A percentile compares a stretch with the other conserved stretches of the same genome.
Evolutionary conservation across 2,113 vertebrate species (phyloP).

Genomic region (Phaetusa simplex): DNA sequence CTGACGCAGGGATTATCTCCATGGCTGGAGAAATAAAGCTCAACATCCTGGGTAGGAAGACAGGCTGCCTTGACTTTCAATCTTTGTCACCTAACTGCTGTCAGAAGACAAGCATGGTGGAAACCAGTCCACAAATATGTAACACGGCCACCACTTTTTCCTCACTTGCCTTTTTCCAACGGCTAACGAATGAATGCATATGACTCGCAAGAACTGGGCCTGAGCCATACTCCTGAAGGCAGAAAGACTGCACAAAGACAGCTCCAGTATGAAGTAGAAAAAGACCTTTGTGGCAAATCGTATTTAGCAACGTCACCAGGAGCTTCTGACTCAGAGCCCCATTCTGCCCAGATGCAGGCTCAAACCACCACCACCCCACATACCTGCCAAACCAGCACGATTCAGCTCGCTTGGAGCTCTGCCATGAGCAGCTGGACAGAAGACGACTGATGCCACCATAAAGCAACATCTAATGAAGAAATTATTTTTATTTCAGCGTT

Average conservation of each 20-base stretch:
- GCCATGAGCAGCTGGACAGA: constrained; percentile 12
- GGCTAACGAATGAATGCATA: rapidly evolving
- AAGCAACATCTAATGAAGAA: constrained; percentile 8
- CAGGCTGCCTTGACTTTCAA: not conserved
- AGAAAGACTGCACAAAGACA: not conserved
- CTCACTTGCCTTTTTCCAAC: not conserved
- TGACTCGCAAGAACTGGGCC: not conserved
- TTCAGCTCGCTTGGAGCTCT: not conserved
- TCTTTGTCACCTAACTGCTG: not conserved
- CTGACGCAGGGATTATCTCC: not conserved
- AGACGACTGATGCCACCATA: not conserved
- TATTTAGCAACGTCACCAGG: not conserved
- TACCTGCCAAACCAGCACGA: constrained; percentile 28
- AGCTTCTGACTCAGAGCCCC: constrained; percentile 27
- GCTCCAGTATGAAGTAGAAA: constrained; percentile 8
- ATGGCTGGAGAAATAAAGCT: not conserved
- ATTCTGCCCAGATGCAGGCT: not conserved
- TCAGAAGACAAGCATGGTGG: not conserved
- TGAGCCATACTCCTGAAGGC: constrained; percentile 1
- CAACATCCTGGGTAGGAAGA: not conserved
- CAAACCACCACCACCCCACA: not conserved
- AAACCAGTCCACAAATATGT: not conserved
- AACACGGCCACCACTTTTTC: not conserved
- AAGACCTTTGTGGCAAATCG: constrained; percentile 22
- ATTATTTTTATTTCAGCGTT: not conserved